A percentile compares a stretch with the other conserved stretches of the same genome.
These are phyloP conservation scores for Phalangium opilio DNA, from an alignment of 2,888 invertebrate species.

Conservation along the genomic window DNA sequence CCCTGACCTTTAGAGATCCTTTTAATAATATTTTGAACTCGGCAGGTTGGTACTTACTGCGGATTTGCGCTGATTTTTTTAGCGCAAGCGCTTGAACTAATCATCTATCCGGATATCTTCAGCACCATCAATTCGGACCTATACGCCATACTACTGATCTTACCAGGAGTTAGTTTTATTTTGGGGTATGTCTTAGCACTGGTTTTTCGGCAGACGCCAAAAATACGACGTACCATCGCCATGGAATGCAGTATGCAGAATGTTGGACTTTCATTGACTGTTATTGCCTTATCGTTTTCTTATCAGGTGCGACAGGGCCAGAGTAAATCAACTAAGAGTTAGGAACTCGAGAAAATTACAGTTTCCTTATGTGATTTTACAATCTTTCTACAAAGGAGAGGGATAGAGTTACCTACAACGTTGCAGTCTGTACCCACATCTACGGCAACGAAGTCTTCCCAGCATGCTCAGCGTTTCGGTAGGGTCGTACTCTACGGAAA, in stretches of 20 bases:
- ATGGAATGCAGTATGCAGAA: slow-evolving; percentile 29
- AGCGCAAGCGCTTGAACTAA: slow-evolving; percentile 21
- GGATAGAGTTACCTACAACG: too few species aligned
- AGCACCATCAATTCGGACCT: slow-evolving; percentile 23
- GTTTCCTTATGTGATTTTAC: too few species aligned
- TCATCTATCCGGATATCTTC: slow-evolving; percentile 27
- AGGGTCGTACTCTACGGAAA: too few species aligned
- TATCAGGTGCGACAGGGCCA: slow-evolving; percentile 17
- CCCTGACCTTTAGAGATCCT: too few species aligned
- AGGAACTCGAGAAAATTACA: too few species aligned
- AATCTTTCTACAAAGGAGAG: too few species aligned
- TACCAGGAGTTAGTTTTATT: slow-evolving; percentile 24
- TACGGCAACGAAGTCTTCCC: too few species aligned
- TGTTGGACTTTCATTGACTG: slow-evolving; percentile 27
- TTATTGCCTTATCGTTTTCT: slow-evolving; percentile 25
- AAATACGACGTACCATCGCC: slow-evolving; percentile 25
- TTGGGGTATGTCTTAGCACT: slow-evolving; percentile 24
- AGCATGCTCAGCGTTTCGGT: too few species aligned
- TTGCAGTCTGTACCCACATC: too few species aligned
- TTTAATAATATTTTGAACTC: neutral
- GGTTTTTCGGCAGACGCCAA: slow-evolving; percentile 21
- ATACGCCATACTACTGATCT: slow-evolving; percentile 23
- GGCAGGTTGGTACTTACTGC: slow-evolving; percentile 25
- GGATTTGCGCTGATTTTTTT: slow-evolving; percentile 25
- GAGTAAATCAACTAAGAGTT: too few species aligned